Conservation (phyloP, 2,113 vertebrate species). For the Bambusicola thoracicus region DNA sequence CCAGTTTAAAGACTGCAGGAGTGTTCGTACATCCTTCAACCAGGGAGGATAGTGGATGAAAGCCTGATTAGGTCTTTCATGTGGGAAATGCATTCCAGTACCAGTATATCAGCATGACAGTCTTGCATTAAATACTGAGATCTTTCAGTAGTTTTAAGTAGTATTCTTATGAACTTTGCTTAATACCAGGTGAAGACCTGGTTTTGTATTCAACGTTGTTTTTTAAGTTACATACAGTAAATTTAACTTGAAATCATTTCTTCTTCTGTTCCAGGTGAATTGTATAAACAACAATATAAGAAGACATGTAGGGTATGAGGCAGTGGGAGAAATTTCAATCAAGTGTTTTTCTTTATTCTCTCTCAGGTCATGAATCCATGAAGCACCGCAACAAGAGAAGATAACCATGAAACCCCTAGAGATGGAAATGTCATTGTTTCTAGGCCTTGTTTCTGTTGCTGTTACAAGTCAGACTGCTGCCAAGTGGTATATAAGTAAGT, state of each 20-base stretch:
- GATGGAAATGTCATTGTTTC: not conserved
- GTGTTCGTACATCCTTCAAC: not conserved
- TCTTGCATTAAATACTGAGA: not conserved
- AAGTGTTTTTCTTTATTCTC: not conserved
- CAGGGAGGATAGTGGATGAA: not conserved
- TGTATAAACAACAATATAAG: not conserved
- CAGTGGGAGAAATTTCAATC: not conserved
- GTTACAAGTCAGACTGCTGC: not conserved
- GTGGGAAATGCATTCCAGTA: not conserved
- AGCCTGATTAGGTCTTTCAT: not conserved
- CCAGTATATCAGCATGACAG: not conserved
- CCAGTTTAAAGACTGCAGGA: not conserved
- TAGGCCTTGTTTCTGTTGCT: not conserved
- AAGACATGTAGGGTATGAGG: not conserved
- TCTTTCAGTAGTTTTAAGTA: not conserved
- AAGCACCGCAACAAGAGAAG: not conserved
- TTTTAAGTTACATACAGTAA: not conserved
- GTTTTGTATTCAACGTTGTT: not conserved
- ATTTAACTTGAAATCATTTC: not conserved
- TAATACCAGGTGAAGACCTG: not conserved
- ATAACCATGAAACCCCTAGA: not conserved
- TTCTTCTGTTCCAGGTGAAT: not conserved
- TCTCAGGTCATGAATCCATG: not conserved
- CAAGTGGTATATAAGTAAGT: not conserved
- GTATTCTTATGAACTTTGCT: not conserved